phyloP scores from a whole-genome alignment of 2,888 invertebrate genomes.

The Drosophila mimica region DNA sequence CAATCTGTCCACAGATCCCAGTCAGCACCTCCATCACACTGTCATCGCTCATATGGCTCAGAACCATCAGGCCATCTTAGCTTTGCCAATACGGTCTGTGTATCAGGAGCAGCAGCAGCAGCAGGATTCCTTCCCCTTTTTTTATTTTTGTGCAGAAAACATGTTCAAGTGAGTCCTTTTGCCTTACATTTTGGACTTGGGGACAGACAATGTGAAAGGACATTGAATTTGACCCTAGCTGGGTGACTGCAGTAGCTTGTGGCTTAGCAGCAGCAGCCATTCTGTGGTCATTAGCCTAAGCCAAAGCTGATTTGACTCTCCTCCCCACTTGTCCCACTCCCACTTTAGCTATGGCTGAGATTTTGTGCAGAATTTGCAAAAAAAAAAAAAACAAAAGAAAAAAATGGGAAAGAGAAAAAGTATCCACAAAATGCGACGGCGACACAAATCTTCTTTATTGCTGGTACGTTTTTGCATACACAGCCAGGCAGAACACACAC shows the following conservation, averaged over 20 bases:
- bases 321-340: neutral
- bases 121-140: neutral
- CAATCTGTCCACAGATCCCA: conserved; percentile 52
- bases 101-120: conserved; percentile 8
- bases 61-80: conserved; percentile 13
- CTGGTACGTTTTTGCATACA: conserved; percentile 75
- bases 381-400: conserved; percentile 42
- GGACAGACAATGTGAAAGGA: conserved; percentile 59
- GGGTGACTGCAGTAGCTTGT: conserved; percentile 69
- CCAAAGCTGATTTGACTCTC: conserved; percentile 74
- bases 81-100: conserved; percentile 29
- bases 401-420: conserved; percentile 27
- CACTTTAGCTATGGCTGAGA: conserved; percentile 48
- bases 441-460: conserved; percentile 79
- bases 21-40: conserved; percentile 51
- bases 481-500: conserved; percentile 50
- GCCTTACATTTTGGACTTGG: conserved; percentile 40
- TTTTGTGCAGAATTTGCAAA: conserved; percentile 73
- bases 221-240: conserved; percentile 59
- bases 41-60: conserved; percentile 47
- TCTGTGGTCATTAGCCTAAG: conserved; percentile 80
- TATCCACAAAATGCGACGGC: conserved; percentile 76
- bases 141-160: conserved; percentile 24
- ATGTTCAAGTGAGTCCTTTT: conserved; percentile 48
- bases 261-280: conserved; percentile 71